phyloP scores from a whole-genome alignment of 1,140 invertebrate genomes.

The Subanguina moxae region DNA sequence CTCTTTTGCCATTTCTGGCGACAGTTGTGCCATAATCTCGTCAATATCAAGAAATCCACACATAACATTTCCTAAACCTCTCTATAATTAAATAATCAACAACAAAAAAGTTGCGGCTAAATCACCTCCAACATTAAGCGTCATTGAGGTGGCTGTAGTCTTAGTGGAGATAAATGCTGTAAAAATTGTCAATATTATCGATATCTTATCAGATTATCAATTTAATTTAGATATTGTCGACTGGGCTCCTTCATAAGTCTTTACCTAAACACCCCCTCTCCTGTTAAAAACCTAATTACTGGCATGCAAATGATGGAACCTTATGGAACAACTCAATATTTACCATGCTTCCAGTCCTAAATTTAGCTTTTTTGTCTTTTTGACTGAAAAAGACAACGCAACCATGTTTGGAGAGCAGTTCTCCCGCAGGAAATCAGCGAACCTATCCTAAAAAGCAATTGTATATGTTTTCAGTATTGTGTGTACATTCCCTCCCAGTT shows the following conservation, averaged over 20 bases:
- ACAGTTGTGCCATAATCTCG: background rate
- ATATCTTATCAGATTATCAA: too few relatives aligned
- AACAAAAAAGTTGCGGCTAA: too few relatives aligned
- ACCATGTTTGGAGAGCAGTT: background rate
- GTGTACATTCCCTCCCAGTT: too few relatives aligned
- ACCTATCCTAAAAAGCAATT: background rate
- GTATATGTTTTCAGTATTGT: too few relatives aligned
- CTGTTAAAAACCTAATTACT: too few relatives aligned
- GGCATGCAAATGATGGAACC: too few relatives aligned
- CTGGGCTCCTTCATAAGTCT: too few relatives aligned
- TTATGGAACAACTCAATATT: too few relatives aligned
- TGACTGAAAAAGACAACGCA: background rate
- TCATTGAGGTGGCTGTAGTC: background rate
- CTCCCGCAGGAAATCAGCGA: background rate
- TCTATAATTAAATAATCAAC: too few relatives aligned
- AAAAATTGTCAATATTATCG: too few relatives aligned
- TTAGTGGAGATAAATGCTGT: background rate
- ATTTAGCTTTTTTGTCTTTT: background rate
- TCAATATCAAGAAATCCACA: background rate
- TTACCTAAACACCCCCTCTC: too few relatives aligned
- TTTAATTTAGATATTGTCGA: too few relatives aligned
- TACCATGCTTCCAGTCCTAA: background rate
- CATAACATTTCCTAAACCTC: background rate
- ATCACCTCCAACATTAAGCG: background rate
- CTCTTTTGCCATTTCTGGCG: background rate